Conservation (phyloP, 2,888 invertebrate genomes). For the Galeopsomyia nigrocyanea region DNA sequence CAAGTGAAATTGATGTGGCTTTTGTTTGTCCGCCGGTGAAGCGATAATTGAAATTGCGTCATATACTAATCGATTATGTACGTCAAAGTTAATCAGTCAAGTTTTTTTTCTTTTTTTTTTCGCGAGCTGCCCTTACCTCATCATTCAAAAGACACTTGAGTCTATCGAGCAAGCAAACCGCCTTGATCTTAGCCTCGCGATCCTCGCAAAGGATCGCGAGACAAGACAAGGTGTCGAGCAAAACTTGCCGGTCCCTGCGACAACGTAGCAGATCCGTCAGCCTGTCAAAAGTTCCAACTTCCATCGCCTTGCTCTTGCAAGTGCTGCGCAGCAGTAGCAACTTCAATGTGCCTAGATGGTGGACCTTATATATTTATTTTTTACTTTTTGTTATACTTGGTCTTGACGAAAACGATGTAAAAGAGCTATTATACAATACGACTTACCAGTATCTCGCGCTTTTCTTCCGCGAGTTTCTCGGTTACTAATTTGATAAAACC, state of each 20-base stretch:
- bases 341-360: constrained; percentile 65
- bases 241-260: constrained; percentile 55
- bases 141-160: constrained; percentile 61
- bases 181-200: constrained; percentile 62
- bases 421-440: too few species aligned
- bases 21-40: too few species aligned
- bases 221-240: constrained; percentile 60
- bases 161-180: constrained; percentile 61
- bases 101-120: too few species aligned
- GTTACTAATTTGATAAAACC: constrained; percentile 65
- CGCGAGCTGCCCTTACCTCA: constrained; percentile 61
- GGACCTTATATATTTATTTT: constrained; percentile 43
- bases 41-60: too few species aligned
- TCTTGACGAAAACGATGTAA: too few species aligned
- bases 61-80: too few species aligned
- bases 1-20: too few species aligned
- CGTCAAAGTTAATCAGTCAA: too few species aligned
- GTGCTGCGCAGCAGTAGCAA: constrained; percentile 62
- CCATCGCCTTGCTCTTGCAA: constrained; percentile 64
- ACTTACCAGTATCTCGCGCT: constrained; percentile 59
- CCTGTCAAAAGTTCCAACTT: constrained; percentile 62
- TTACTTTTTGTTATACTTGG: background rate
- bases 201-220: constrained; percentile 62
- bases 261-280: constrained; percentile 58
- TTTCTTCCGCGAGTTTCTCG: constrained; percentile 57